phyloP scores from a whole-genome alignment of 2,113 vertebrate genomes.

The Siniperca chuatsi region DNA sequence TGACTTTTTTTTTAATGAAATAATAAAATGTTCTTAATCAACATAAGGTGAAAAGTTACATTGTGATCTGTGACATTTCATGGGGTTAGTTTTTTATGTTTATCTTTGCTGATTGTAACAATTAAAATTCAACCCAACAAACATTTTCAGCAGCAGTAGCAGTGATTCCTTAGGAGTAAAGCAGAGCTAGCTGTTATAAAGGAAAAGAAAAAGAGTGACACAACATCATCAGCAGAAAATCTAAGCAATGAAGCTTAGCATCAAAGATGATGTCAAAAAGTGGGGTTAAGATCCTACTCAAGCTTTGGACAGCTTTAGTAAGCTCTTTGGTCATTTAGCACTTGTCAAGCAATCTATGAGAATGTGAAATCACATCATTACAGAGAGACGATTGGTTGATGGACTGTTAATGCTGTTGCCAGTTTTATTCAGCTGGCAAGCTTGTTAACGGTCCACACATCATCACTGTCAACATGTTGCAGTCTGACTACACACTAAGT shows the following conservation, averaged over 20 bases:
- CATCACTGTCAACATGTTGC: not conserved
- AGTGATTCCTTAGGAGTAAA: not conserved
- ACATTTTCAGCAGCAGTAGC: not conserved
- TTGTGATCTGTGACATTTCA: not conserved
- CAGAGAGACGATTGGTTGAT: slow-evolving; percentile 6
- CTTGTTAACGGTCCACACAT: slow-evolving; percentile 19
- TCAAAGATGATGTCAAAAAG: slow-evolving; percentile 20
- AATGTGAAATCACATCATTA: slow-evolving; percentile 13
- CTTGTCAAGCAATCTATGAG: slow-evolving; percentile 11
- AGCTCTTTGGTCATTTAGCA: slow-evolving; percentile 4
- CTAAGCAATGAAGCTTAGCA: slow-evolving; percentile 9
- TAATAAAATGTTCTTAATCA: not conserved
- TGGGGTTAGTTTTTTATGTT: not conserved
- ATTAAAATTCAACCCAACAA: not conserved
- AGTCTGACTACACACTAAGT: not conserved
- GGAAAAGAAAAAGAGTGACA: not conserved
- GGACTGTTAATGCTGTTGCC: slow-evolving; percentile 25
- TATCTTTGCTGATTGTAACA: not conserved
- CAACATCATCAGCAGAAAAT: slow-evolving; percentile 1
- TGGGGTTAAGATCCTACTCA: slow-evolving; percentile 26
- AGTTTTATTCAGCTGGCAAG: slow-evolving; percentile 25
- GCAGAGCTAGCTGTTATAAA: not conserved
- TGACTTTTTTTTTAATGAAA: not conserved
- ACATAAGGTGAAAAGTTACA: not conserved
- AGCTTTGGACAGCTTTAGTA: slow-evolving; percentile 26